Conservation (phyloP, 2,888 invertebrate species). For the Nomada lathburiana region DNA sequence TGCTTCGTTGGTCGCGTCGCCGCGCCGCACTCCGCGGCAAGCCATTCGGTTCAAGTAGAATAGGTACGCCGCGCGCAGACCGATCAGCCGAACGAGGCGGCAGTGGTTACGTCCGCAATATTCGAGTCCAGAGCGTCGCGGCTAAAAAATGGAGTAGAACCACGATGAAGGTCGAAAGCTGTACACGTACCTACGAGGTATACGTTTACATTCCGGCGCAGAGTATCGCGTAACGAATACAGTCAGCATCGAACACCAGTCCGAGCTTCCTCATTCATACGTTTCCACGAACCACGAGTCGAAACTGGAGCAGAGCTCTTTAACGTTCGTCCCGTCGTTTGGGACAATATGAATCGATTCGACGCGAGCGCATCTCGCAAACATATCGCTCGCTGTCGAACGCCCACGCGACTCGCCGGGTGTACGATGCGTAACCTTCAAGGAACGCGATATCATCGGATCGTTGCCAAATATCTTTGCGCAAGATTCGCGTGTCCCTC, state of each 20-base stretch:
- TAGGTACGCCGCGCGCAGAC: neutral
- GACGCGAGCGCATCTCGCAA: constrained; percentile 5
- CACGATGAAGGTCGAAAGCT: neutral
- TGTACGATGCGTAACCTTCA: constrained; percentile 13
- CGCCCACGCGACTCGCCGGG: constrained; percentile 30
- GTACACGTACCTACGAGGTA: neutral
- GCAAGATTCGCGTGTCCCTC: constrained; percentile 14
- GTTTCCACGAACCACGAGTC: no score
- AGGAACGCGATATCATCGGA: neutral
- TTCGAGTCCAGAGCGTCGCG: neutral
- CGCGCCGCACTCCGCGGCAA: neutral
- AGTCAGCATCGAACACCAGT: neutral
- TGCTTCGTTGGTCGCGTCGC: no score
- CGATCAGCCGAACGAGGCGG: neutral
- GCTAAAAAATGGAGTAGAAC: neutral
- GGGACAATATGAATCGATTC: constrained; percentile 32
- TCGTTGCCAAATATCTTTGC: constrained; percentile 41
- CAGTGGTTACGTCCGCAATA: neutral
- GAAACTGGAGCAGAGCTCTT: constrained; percentile 17
- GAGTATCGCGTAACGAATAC: neutral
- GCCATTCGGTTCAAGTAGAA: constrained; percentile 7
- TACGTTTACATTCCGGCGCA: neutral
- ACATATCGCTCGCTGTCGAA: neutral
- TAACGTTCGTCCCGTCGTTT: neutral
- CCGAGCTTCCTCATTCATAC: constrained; percentile 7